Base-by-base conservation (phyloP, 37 sponge, comb jelly and placozoan species). In the Halichondria panicea region DNA sequence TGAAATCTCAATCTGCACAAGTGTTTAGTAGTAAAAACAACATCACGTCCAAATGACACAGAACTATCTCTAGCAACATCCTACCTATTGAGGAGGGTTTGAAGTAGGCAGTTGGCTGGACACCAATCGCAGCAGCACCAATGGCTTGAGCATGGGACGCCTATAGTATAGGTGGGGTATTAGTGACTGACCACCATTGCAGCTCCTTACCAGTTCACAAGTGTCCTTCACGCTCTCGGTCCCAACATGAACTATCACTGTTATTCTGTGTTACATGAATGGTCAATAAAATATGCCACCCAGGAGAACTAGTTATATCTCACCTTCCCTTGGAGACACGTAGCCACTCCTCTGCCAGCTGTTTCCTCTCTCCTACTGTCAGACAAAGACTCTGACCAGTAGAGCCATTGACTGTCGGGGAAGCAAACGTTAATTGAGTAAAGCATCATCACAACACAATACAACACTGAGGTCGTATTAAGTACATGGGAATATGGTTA, bases 331-430 rank as follows among this genome's bases (percentile, higher is more conserved):
- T 50, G 12, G 75, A 66, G 19, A 45, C 80, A 36, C 63, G 73
- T 43, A 86, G 35, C 94, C 94, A 93, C 37, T 81, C 87, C 54
- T 86, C 84, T 5, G 81, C 70, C 11, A 93, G 43, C n/a, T 36
- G 35, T 70, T 93, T 82, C 35, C 94, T 63, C 72, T 93, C 94
- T 42, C 68, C 84, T 12, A 78, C 71, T 13, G 87, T 83, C 21
- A 89, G 75, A 35, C 68, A 83, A 53, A 89, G 55, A 24, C 94
- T 82, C 70, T 93, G 91, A 28, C 94, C 94, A 50, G 91, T 82
- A 15, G 90, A 79, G 1, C 94, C 94, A 86, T 79, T 82, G 21
- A 93, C 94, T 93, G 63, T 19, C 46, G 32, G 70, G 52, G 30
- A 22, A 69, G 11, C 42, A 66, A 15, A 32, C 7, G 8, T 66